These are phyloP conservation scores for Pocillopora damicornis DNA, from an alignment of 64 coral and sea anemone species.

Conservation along the genomic window DNA sequence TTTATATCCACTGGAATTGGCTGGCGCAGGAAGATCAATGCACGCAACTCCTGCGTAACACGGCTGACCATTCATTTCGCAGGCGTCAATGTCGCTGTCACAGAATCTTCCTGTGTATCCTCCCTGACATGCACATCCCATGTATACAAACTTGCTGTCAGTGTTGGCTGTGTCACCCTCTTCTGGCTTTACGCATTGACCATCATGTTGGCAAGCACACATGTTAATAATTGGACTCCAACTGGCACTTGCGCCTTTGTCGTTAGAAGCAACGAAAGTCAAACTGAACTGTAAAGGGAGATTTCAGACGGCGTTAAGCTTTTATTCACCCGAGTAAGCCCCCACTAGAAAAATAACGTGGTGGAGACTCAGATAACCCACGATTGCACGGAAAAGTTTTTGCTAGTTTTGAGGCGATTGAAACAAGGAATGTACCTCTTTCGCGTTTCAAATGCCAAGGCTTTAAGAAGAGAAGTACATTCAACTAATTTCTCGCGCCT, in stretches of 20 bases:
- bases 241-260: constrained; percentile 11
- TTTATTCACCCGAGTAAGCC: too few species aligned
- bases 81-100: constrained; percentile 45
- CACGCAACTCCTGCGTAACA: constrained; percentile 32
- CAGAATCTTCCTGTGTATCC: constrained; percentile 44
- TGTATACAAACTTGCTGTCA: constrained; percentile 19
- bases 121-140: constrained; percentile 13
- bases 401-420: too few species aligned
- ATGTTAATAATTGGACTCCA: constrained; percentile 19
- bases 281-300: constrained; percentile 10
- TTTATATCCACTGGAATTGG: constrained; percentile 26
- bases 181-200: constrained; percentile 12
- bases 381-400: too few species aligned
- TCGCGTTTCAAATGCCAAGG: too few species aligned
- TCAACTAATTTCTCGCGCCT: too few species aligned
- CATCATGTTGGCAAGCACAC: constrained; percentile 34
- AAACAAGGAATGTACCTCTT: too few species aligned
- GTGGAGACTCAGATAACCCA: too few species aligned
- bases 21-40: constrained; percentile 14
- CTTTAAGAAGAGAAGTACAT: too few species aligned
- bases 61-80: constrained; percentile 29
- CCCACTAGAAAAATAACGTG: too few species aligned
- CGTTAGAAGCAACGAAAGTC: constrained; percentile 2
- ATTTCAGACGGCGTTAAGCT: background rate
- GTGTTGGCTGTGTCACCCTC: constrained; percentile 5